Evolutionary conservation across 2,113 vertebrate species (phyloP), one percentile per base, ranked within the genome.

Genomic region (Ptilonorhynchus violaceus): DNA sequence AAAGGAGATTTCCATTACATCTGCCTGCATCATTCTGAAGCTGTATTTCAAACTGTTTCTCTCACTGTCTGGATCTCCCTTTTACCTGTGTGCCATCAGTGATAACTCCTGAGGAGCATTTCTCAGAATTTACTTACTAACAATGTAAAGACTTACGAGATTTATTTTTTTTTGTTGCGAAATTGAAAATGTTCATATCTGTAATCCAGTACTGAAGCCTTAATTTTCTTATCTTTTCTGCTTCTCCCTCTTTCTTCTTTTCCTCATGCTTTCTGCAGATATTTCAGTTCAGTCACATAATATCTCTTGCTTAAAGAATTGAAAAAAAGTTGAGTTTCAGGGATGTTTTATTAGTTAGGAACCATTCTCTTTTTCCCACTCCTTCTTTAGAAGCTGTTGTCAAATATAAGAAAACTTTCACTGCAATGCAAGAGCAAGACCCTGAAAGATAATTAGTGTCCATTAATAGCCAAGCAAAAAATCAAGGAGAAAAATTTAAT

Each of bases 381-480:
- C 22, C 47, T 91, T 16, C 46, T 92, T 88, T 66, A 80, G 23
- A 90, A 75, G 35, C 78, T 83, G 68, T 93, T 88, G 88, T 91
- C 88, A 96, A 97, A 95, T 39, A 52, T 62, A 84, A 5, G 5
- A 84, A 94, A 94, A 70, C 14, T 58, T 97, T 68, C 82, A 85
- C 20, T 77, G 49, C 30, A 70, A 59, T 78, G 25, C 22, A 93
- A 82, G 33, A 93, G 35, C 33, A 70, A 77, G 30, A 41, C 49
- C 93, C 87, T 93, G 79, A 89, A 84, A 91, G 82, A 85, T 96
- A 97, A 97, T 95, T 98, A 62, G 24, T 18, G 96, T 97, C 97
- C 88, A 82, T 85, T 97, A 68, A 90, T 91, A 94, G 94, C 93
- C 93, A 97, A 96, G 76, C 7, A n/a, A 56, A 91, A 95, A 94